Evolutionary conservation across 1,140 invertebrate species (phyloP), one percentile per base, ranked within the genome.

Genomic region (Phortica variegata): DNA sequence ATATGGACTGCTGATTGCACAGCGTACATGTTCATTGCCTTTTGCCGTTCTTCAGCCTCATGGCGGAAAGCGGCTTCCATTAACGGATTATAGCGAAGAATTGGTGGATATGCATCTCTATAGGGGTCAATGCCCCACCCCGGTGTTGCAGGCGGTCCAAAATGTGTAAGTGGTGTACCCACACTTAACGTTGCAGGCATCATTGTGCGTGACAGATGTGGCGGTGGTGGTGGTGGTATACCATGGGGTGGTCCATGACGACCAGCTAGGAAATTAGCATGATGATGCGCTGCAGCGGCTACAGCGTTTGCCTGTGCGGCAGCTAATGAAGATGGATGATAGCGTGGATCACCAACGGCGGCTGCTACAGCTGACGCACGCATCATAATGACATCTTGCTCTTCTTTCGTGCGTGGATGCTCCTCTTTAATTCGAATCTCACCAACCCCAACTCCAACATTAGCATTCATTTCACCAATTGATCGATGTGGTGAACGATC

Each of bases 31-130:
- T 80, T 85, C 55, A 87, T 83, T 38, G 89, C 79, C 52, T 89
- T 80, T 73, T 89, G 89, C 2, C 85, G 83, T 37, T 87, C 80
- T 66, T 89, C 87, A 52, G 88, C 87, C 58, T 90, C 87, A 7
- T 82, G 84, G 8, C 85, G 79, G 47, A 85, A 83, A 8, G 85
- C 85, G 2, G 84, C 85, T 49, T 87, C 86, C 78, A 89, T 84
- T 21, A 89, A 75, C 1, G 86, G 85, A 68, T 85, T 87, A 63
- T 87, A 88, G 4, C 84, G 81, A 58, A 86, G 74, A 12, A 87
- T 78, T 15, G 84, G 83, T 59, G 85, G 84, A 62, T 87, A 89
- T 2, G 84, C 80, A 71, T 87, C 84, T 52, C 85, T 81, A 34
- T 77, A 82, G 1, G 85, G 83, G 58, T 83, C 81, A 6, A 79